phyloP scores from a whole-genome alignment of 2,888 invertebrate species.

The Alsophila aescularia region DNA sequence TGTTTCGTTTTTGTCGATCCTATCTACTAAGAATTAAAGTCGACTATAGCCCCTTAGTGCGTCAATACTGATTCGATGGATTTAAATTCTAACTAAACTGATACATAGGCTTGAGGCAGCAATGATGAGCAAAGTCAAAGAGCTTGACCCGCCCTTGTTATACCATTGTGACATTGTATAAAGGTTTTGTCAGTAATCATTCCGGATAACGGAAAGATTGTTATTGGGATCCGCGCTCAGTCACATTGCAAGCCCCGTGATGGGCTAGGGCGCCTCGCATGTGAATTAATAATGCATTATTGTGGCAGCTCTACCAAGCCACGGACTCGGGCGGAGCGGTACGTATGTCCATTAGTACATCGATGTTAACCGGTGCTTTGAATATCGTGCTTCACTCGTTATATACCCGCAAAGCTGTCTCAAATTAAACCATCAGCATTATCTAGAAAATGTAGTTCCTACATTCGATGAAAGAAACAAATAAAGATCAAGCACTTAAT shows the following conservation, averaged over 20 bases:
- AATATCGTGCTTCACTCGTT: slow-evolving; percentile 14
- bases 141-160: no score
- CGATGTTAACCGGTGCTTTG: slow-evolving; percentile 35
- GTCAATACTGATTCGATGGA: no score
- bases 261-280: slow-evolving; percentile 53
- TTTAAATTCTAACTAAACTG: no score
- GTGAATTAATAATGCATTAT: slow-evolving; percentile 76
- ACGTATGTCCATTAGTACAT: slow-evolving; percentile 62
- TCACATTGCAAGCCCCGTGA: slow-evolving; percentile 37
- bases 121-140: no score
- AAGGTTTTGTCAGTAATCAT: neutral
- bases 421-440: neutral
- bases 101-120: no score
- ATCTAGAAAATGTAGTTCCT: no score
- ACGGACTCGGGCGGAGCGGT: slow-evolving; percentile 79
- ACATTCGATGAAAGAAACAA: no score
- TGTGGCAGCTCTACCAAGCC: slow-evolving; percentile 83
- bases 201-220: neutral
- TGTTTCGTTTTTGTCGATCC: no score
- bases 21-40: no score
- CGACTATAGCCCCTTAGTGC: no score
- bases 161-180: neutral
- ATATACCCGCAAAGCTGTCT: slow-evolving; percentile 1
- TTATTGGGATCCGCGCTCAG: neutral
- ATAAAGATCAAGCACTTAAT: no score